These are phyloP conservation scores for Tenebrio molitor DNA, from an alignment of 1,140 invertebrate genomes.

Conservation along the genomic window DNA sequence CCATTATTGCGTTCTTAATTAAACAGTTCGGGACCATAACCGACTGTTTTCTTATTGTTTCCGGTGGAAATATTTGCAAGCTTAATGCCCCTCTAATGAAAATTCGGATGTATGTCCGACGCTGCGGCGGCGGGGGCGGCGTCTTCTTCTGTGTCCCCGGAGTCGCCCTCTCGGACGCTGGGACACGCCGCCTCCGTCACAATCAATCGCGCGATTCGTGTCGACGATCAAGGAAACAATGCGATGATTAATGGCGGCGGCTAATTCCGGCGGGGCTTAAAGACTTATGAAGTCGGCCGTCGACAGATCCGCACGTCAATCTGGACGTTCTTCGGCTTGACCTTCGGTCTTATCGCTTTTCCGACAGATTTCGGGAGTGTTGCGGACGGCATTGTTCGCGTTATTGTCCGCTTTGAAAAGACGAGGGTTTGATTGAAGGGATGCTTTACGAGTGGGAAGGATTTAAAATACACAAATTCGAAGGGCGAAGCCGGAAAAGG, in stretches of 20 bases:
- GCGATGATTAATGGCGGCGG: constrained; percentile 9
- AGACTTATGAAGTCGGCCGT: constrained; percentile 26
- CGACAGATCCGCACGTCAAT: constrained; percentile 14
- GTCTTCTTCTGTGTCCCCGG: too few relatives aligned
- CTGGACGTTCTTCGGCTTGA: constrained; percentile 1
- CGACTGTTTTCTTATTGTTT: constrained; percentile 42
- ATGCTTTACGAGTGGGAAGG: not conserved
- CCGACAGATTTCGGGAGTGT: not conserved
- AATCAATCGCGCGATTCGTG: not conserved
- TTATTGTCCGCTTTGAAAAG: not conserved
- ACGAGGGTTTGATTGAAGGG: constrained; percentile 30
- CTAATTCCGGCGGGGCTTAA: constrained; percentile 10
- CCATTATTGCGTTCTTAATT: constrained; percentile 45
- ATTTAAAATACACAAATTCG: constrained; percentile 21
- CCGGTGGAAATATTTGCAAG: constrained; percentile 28
- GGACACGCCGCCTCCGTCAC: too few relatives aligned
- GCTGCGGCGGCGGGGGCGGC: too few relatives aligned
- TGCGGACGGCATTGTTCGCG: not conserved
- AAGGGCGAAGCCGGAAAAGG: too few relatives aligned
- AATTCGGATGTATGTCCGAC: constrained; percentile 20
- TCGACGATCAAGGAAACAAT: constrained; percentile 23
- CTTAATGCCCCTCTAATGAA: constrained; percentile 38
- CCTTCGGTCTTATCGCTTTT: constrained; percentile 3
- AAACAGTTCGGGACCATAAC: constrained; percentile 33
- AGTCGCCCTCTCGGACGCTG: too few relatives aligned